Conservation (phyloP, 2,113 vertebrate species). For the Cottus gobio region DNA sequence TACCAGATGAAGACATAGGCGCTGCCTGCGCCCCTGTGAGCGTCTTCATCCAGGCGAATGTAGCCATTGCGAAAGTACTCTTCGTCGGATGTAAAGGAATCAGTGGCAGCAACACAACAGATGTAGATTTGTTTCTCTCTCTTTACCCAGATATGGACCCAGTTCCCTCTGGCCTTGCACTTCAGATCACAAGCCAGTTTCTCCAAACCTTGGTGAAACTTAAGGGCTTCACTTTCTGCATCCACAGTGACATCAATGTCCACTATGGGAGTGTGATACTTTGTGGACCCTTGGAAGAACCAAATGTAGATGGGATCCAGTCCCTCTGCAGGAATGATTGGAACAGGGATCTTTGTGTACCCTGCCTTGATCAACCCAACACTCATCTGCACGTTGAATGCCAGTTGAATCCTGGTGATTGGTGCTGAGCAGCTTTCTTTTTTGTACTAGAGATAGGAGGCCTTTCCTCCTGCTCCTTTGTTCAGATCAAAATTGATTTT, state of each 20-base stretch:
- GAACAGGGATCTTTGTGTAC: no score
- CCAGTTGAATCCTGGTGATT: background rate
- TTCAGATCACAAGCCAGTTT: background rate
- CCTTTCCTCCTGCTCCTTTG: background rate
- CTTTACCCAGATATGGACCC: background rate
- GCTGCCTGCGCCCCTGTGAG: background rate
- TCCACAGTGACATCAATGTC: background rate
- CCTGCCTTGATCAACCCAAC: background rate
- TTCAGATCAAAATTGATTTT: constrained; percentile 3
- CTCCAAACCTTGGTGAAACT: background rate
- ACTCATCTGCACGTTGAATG: no score
- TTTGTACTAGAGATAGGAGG: constrained; percentile 16
- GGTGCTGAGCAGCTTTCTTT: background rate
- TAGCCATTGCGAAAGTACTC: background rate
- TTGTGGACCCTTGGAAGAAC: background rate
- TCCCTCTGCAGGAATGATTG: no score
- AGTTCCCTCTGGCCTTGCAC: background rate
- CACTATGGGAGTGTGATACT: background rate
- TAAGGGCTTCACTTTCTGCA: background rate
- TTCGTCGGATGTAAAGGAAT: background rate
- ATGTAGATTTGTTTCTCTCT: background rate
- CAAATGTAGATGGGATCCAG: background rate
- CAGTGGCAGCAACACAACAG: background rate
- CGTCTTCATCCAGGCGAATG: background rate
- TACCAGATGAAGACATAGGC: constrained; percentile 7